phyloP scores from a whole-genome alignment of 2,797 vertebrate genomes.

The Chelidonichthys spinosus region DNA sequence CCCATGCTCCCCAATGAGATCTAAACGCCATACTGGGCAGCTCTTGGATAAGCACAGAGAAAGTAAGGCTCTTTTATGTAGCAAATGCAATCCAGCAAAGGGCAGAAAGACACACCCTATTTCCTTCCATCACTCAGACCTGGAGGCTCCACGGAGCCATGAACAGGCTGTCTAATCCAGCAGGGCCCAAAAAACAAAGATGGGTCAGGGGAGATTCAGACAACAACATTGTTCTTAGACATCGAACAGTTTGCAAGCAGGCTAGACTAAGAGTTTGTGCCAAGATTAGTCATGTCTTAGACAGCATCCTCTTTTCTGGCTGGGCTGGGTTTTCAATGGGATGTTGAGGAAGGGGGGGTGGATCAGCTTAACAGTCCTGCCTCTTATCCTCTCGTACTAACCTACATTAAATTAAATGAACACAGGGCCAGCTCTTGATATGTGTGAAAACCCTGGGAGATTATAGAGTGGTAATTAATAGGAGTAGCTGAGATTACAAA shows the following conservation, averaged over 20 bases:
- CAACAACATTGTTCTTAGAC: conserved; percentile 43
- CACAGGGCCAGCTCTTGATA: conserved; percentile 54
- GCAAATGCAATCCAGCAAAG: conserved; percentile 66
- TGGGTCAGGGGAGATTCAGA: conserved; percentile 36
- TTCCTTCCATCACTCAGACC: conserved; percentile 62
- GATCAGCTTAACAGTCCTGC: conserved; percentile 72
- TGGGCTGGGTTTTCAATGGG: conserved; percentile 40
- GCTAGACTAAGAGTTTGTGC: conserved; percentile 54
- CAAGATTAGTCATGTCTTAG: conserved; percentile 73
- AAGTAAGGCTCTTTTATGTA: conserved; percentile 62
- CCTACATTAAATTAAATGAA: conserved; percentile 79
- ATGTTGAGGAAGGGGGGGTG: conserved; percentile 4
- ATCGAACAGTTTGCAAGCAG: conserved; percentile 49
- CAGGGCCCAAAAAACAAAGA: conserved; percentile 34
- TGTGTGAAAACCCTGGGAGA: conserved; percentile 76
- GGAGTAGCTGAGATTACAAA: conserved; percentile 79
- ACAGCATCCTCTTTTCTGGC: conserved; percentile 69
- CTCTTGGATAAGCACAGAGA: conserved; percentile 46
- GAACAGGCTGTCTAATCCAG: conserved; percentile 39
- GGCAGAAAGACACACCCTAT: conserved; percentile 61
- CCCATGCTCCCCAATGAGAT: conserved; percentile 55
- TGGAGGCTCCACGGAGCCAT: conserved; percentile 44
- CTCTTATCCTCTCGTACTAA: conserved; percentile 72
- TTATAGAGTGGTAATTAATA: conserved; percentile 80
- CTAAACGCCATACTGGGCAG: conserved; percentile 51